Evolutionary conservation across 2,888 invertebrate species (phyloP).

Genomic region (Chaetogeoica ovagalla): DNA sequence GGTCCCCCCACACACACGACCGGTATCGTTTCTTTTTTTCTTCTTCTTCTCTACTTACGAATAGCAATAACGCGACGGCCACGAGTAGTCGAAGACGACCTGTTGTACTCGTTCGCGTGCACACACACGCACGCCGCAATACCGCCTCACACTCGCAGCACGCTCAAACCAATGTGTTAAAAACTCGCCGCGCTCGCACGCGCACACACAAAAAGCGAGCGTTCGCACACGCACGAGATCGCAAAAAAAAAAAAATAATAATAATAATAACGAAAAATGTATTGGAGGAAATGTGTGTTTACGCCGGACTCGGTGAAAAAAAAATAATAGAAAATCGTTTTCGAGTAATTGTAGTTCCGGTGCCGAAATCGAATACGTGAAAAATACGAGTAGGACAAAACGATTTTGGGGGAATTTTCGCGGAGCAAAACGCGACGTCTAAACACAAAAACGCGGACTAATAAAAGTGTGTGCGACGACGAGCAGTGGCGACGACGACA

Average conservation of each 20-base stretch:
- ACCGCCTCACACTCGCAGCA: neutral
- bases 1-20: no score
- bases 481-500: slow-evolving; percentile 23
- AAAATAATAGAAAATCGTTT: neutral
- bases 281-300: neutral
- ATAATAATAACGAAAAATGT: neutral
- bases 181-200: neutral
- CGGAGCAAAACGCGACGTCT: no score
- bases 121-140: slow-evolving; percentile 19
- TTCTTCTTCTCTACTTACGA: neutral
- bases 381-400: no score
- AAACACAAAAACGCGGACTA: neutral
- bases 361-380: neutral
- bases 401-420: no score
- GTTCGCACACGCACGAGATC: neutral
- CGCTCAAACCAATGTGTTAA: neutral
- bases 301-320: neutral
- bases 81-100: slow-evolving; percentile 44
- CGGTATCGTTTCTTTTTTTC: no score
- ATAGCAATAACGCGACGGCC: slow-evolving; percentile 13
- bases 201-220: neutral
- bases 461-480: no score
- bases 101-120: slow-evolving; percentile 38
- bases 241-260: neutral
- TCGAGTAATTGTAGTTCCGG: no score